phyloP scores from a whole-genome alignment of 2,888 invertebrate genomes.

The Lagria hirta region DNA sequence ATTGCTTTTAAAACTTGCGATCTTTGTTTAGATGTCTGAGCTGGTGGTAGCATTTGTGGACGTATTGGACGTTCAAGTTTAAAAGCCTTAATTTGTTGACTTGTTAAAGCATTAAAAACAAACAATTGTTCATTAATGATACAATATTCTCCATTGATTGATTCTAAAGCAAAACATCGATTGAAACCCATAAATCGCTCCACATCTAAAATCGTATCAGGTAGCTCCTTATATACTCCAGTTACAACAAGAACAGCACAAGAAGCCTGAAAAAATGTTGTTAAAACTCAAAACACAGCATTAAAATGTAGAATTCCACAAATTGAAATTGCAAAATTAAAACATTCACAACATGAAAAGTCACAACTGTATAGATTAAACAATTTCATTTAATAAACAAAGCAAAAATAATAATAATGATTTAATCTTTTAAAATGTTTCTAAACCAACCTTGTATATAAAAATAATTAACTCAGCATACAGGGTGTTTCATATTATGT shows the following conservation, averaged over 20 bases:
- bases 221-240: conserved; percentile 67
- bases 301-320: too few species aligned
- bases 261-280: conserved; percentile 52
- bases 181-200: conserved; percentile 60
- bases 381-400: too few species aligned
- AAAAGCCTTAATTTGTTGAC: conserved; percentile 41
- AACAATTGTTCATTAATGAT: conserved; percentile 69
- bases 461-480: too few species aligned
- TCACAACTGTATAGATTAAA: too few species aligned
- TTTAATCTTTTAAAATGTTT: too few species aligned
- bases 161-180: conserved; percentile 60
- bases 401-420: too few species aligned
- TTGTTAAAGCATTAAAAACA: conserved; percentile 56
- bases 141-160: conserved; percentile 58
- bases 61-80: conserved; percentile 33
- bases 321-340: too few species aligned
- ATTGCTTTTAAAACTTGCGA: conserved; percentile 41
- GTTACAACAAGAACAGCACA: conserved; percentile 61
- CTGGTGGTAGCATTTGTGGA: conserved; percentile 29
- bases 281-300: too few species aligned
- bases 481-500: too few species aligned
- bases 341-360: too few species aligned
- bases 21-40: conserved; percentile 39
- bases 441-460: too few species aligned
- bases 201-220: conserved; percentile 52